Conservation (phyloP, 2,797 vertebrate genomes). For the Gallinago stenura region DNA sequence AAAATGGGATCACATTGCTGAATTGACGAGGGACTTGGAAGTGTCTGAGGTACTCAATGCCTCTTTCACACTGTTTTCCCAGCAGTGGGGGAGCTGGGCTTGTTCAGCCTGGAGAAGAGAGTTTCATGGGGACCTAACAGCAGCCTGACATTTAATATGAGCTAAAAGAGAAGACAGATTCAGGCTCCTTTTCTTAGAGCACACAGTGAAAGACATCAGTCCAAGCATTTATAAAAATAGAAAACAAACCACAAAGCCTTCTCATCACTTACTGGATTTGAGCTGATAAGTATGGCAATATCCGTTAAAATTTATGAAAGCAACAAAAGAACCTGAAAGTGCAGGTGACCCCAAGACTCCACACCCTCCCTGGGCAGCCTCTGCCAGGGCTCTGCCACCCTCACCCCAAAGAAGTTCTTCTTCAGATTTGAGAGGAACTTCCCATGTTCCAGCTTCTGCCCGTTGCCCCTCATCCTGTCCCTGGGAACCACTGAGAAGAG, state of each 20-base stretch:
- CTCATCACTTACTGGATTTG: not conserved
- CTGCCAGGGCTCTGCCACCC: no score
- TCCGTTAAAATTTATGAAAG: not conserved
- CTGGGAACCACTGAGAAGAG: no score
- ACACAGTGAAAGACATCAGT: not conserved
- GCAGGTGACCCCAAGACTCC: not conserved
- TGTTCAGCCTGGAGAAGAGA: not conserved
- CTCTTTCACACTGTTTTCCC: not conserved
- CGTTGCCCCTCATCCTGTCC: no score
- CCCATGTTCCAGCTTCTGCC: no score
- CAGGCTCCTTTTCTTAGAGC: not conserved
- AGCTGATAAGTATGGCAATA: not conserved
- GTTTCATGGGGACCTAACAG: not conserved
- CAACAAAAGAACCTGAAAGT: not conserved
- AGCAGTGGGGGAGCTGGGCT: not conserved
- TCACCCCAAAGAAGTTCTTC: no score
- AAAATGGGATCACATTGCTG: not conserved
- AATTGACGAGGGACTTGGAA: not conserved
- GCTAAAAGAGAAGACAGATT: not conserved
- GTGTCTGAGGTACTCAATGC: not conserved
- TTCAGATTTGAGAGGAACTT: no score
- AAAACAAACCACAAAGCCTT: rapidly evolving
- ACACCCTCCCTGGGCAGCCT: no score
- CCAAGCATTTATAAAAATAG: not conserved
- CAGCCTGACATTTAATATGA: not conserved